Percentiles rank a stretch among this genome's conserved stretches.
Conservation (phyloP, 2,797 vertebrate species). For the Heterohyrax brucei region DNA sequence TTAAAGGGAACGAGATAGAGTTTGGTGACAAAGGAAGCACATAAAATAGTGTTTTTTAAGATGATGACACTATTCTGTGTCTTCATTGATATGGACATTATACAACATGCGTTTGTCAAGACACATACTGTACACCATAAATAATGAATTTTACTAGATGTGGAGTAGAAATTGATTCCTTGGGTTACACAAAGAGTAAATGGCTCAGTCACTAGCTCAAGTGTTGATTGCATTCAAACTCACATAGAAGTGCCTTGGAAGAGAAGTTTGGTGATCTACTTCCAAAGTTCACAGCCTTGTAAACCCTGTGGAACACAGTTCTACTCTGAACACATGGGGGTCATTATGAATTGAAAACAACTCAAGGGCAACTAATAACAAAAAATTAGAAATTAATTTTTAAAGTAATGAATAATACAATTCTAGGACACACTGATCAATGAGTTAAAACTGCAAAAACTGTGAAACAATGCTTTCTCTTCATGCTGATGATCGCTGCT, state of each 20-base stretch:
- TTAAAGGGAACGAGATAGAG: not conserved
- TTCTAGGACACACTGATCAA: not conserved
- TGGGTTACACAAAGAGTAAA: too few species aligned
- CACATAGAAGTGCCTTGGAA: not conserved
- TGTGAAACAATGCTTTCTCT: conserved; percentile 16
- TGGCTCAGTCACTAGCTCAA: too few species aligned
- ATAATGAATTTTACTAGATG: not conserved
- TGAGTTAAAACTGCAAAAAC: not conserved
- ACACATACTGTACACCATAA: not conserved
- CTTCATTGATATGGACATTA: not conserved
- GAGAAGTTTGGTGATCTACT: not conserved
- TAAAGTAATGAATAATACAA: not conserved
- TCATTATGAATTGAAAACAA: not conserved
- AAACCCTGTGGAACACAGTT: not conserved
- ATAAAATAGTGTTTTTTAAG: not conserved
- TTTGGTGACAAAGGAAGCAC: not conserved
- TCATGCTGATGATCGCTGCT: conserved; percentile 39
- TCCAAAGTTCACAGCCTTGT: not conserved
- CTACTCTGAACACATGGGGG: not conserved
- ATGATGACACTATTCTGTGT: not conserved
- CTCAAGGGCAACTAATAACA: not conserved
- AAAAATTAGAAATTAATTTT: not conserved
- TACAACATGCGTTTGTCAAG: not conserved
- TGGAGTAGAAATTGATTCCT: not conserved
- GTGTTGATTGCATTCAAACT: too few species aligned